phyloP scores from a whole-genome alignment of 35 echinoderm and acorn worm species.

The Holothuria glaberrima region DNA sequence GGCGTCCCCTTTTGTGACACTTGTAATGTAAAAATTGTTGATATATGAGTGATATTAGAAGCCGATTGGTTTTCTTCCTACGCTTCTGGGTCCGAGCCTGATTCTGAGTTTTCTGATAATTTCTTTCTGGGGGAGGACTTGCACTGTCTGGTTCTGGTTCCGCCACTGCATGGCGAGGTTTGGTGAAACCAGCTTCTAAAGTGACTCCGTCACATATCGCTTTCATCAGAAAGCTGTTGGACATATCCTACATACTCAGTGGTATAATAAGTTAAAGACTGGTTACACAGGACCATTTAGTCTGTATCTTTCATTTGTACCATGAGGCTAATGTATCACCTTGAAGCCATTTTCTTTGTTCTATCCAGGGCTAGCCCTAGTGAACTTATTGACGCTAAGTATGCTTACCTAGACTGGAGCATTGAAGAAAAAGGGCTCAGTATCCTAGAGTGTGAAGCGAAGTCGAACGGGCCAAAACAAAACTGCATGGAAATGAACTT shows the following conservation, averaged over 20 bases:
- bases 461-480: too few relatives aligned
- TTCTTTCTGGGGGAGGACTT: background rate
- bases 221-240: too few relatives aligned
- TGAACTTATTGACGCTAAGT: background rate
- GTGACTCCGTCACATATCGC: too few relatives aligned
- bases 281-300: too few relatives aligned
- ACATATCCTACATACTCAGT: background rate
- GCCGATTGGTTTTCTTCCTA: background rate
- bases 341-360: background rate
- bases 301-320: too few relatives aligned
- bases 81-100: background rate
- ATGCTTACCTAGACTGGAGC: too few relatives aligned
- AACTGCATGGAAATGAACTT: background rate
- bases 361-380: background rate
- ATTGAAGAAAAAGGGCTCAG: too few relatives aligned
- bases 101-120: background rate
- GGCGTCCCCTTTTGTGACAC: background rate
- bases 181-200: too few relatives aligned
- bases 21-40: background rate
- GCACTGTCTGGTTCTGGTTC: background rate
- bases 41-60: background rate
- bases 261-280: background rate
- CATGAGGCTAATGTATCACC: background rate
- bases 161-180: constrained; percentile 4
- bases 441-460: background rate